A percentile compares a stretch with the other conserved stretches of the same genome.
phyloP scores from a whole-genome alignment of 2,797 vertebrate genomes.

The Amniataba percoides region DNA sequence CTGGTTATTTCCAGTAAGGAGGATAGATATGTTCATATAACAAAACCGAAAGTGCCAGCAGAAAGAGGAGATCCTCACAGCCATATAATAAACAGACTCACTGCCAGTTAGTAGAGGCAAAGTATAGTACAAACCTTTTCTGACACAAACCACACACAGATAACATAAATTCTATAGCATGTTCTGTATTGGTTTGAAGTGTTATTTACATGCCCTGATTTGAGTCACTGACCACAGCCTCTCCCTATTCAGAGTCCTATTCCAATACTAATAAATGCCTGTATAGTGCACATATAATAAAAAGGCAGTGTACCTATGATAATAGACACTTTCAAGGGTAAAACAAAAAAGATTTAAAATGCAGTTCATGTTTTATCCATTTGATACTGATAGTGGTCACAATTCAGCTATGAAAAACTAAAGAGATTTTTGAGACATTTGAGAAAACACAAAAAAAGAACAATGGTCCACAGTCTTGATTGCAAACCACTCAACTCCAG shows the following conservation, averaged over 20 bases:
- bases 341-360: background rate
- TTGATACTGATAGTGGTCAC: background rate
- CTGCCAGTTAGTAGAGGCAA: background rate
- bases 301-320: background rate
- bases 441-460: background rate
- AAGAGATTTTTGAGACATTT: background rate
- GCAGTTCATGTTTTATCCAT: background rate
- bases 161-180: background rate
- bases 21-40: background rate
- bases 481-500: background rate
- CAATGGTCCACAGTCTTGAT: background rate
- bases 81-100: background rate
- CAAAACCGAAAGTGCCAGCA: conserved; percentile 5
- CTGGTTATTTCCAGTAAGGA: background rate
- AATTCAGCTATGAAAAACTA: background rate
- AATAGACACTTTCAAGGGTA: background rate
- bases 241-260: background rate
- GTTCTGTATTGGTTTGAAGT: conserved; percentile 7
- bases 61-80: background rate
- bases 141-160: background rate
- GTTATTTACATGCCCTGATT: conserved; percentile 3
- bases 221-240: background rate
- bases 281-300: background rate
- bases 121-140: background rate
- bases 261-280: background rate